Evolutionary conservation across 2,888 invertebrate genomes (phyloP).

Genomic region (Geophilus truncorum): DNA sequence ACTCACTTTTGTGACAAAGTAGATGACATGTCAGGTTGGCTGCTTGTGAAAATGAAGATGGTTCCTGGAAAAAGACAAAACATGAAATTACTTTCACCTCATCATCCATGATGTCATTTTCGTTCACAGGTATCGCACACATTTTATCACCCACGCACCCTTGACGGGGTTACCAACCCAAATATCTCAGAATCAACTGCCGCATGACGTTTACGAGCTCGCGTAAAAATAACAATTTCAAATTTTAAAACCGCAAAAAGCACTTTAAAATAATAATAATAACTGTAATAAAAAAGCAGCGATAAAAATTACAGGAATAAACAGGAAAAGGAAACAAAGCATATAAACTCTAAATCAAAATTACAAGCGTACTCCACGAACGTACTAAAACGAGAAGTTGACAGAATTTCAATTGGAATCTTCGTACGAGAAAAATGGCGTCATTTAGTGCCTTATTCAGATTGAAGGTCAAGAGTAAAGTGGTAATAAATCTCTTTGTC

Average conservation of each 20-base stretch:
- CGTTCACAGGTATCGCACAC: not conserved
- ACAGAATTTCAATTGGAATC: not conserved
- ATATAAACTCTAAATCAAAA: too few relatives aligned
- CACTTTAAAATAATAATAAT: not conserved
- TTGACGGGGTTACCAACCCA: constrained; percentile 22
- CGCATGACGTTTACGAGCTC: not conserved
- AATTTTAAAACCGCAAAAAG: not conserved
- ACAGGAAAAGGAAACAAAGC: not conserved
- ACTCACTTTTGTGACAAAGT: constrained; percentile 20
- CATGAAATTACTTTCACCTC: not conserved
- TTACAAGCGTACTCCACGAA: not conserved
- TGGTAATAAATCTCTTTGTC: constrained; percentile 25
- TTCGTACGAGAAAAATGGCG: not conserved
- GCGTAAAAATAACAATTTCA: not conserved
- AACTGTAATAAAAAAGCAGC: not conserved
- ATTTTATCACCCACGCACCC: constrained; percentile 16
- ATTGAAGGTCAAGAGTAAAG: constrained; percentile 17
- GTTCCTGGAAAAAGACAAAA: constrained; percentile 23
- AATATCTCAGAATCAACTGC: not conserved
- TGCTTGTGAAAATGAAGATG: constrained; percentile 10
- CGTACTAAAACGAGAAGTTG: not conserved
- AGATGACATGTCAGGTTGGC: constrained; percentile 3
- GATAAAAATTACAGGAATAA: not conserved
- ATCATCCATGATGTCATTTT: constrained; percentile 19
- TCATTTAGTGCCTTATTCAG: constrained; percentile 25